Base-by-base conservation (phyloP, 2,888 invertebrate species). In the Theretra japonica region DNA sequence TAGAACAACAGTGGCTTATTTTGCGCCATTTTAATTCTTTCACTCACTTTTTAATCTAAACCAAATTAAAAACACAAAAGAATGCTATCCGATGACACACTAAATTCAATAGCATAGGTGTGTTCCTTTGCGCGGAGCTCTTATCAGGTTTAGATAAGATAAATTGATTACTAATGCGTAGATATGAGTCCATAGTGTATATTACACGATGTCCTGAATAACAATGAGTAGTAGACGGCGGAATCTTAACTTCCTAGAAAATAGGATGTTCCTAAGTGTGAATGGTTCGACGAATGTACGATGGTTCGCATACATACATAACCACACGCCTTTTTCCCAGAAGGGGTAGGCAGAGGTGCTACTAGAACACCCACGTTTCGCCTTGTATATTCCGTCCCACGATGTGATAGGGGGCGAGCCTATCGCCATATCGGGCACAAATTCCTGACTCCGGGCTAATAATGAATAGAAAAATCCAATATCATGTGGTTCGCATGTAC, bases 121-220 rank as follows among this genome's bases (percentile, higher is more conserved):
- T 86, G 88, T 87, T 85, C 81, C 80, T 78, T 77, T 77, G 78
- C 79, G 76, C 79, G 74, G 72, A 73, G 72, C 71, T 70, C 83
- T 90, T 93, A 93, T 93, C 92, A 81, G 72, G 70, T 72, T 50
- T 56, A 82, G 92, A 93, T 94, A 92, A 93, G 94, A 93, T 93
- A 92, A 75, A 72, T 72, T 76, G 85, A 86, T 90, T 90, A 89
- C 78, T 89, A 89, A 89, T 85, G 82, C 56, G 62, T 21, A 65
- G 62, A 65, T 70, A 70, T 70, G 70, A 68, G 68, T 71, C 41
- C 73, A 21, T 25, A n/a, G 68, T 70, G 57, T 25, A 28, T 59
- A 72, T 58, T 72, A 70, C 59, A 58, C 69, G 28, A 62, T 59
- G 72, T 73, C 48, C 68, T 65, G 72, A 70, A 74, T 70, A 74